phyloP scores from a whole-genome alignment of 2,113 vertebrate genomes.

The Mohoua ochrocephala region DNA sequence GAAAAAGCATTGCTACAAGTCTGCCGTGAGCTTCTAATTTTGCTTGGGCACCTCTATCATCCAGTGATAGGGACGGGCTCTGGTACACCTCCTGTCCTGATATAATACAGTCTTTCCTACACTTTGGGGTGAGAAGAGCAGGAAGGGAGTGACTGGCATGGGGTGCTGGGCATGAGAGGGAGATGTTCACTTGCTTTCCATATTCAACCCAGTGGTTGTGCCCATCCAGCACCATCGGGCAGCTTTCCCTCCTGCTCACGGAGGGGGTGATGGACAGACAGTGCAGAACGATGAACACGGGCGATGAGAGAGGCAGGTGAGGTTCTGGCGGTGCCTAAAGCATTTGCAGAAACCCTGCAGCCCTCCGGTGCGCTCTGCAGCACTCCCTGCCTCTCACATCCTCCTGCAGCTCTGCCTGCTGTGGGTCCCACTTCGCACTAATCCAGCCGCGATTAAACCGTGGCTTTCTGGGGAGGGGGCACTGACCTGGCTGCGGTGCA shows the following conservation, averaged over 20 bases:
- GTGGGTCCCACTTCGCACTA: fast-evolving
- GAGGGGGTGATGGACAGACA: fast-evolving
- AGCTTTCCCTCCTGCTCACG: background rate
- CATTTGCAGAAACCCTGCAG: background rate
- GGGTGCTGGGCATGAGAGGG: too few relatives aligned
- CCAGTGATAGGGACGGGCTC: background rate
- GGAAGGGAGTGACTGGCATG: background rate
- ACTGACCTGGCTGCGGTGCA: background rate
- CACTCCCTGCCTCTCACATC: background rate
- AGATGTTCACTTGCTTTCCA: background rate
- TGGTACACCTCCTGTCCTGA: background rate
- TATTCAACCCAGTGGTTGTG: background rate
- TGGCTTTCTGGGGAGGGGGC: fast-evolving
- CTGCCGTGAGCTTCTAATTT: background rate
- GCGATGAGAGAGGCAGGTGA: background rate
- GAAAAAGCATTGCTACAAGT: fast-evolving
- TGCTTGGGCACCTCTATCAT: background rate
- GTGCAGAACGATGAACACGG: background rate
- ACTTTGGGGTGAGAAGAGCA: background rate
- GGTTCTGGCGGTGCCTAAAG: background rate
- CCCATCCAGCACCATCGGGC: background rate
- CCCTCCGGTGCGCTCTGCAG: background rate
- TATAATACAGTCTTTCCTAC: background rate
- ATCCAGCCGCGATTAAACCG: background rate
- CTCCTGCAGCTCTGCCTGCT: background rate